phyloP scores from a whole-genome alignment of 1,140 invertebrate genomes.

The honey bee (Apis mellifera) region Amel_HAv3.1 CM009933.2:9396001-9396500 shows the following conservation, averaged over 20 bases:
- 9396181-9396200: constrained; percentile 14
- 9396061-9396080: not conserved
- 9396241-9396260: constrained; percentile 2
- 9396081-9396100: not conserved
- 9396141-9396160: constrained; percentile 14
- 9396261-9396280: constrained; percentile 16
- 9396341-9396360: not conserved
- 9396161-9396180: constrained; percentile 33
- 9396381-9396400: constrained; percentile 5
- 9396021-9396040: not conserved
- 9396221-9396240: constrained; percentile 1
- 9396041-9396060: not conserved
- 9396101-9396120: not conserved
- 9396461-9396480: not conserved
- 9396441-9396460: not conserved
- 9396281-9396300: constrained; percentile 36
- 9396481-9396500: not conserved
- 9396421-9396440: not conserved
- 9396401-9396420: constrained; percentile 12
- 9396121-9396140: constrained; percentile 7
- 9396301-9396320: not conserved
- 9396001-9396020: not conserved
- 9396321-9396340: not conserved
- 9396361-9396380: constrained; percentile 15
- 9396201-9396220: not conserved